Conservation (phyloP, 2,113 vertebrate genomes). For the Ibidorhyncha struthersii region DNA sequence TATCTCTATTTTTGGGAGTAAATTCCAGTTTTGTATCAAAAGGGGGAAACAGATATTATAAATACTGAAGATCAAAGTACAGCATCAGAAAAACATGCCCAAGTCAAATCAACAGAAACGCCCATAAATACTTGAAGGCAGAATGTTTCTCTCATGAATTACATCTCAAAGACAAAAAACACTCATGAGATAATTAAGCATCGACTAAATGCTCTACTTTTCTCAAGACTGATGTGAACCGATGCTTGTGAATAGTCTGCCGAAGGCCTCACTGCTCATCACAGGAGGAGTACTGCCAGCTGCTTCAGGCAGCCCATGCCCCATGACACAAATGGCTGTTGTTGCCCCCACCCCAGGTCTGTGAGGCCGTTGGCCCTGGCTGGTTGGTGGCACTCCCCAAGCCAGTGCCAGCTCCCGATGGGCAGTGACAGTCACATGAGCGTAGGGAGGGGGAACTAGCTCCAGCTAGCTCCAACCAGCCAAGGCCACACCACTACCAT, state of each 20-base stretch:
- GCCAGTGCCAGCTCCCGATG: fast-evolving
- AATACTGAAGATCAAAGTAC: not conserved
- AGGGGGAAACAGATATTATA: not conserved
- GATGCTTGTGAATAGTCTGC: not conserved
- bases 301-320: fast-evolving
- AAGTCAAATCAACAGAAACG: not conserved
- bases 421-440: not conserved
- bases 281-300: fast-evolving
- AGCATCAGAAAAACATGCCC: not conserved
- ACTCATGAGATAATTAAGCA: not conserved
- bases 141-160: not conserved
- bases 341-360: fast-evolving
- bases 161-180: not conserved
- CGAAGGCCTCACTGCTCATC: not conserved
- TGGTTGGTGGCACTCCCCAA: fast-evolving
- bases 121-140: not conserved
- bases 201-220: not conserved
- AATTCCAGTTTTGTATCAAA: not conserved
- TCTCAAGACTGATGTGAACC: not conserved
- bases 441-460: fast-evolving
- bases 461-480: fast-evolving
- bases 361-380: not conserved
- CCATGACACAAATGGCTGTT: fast-evolving
- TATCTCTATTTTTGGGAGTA: not conserved
- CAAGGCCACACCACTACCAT: not conserved